Base-by-base conservation (phyloP, 2,797 vertebrate genomes). In the Anguilla marmorata region DNA sequence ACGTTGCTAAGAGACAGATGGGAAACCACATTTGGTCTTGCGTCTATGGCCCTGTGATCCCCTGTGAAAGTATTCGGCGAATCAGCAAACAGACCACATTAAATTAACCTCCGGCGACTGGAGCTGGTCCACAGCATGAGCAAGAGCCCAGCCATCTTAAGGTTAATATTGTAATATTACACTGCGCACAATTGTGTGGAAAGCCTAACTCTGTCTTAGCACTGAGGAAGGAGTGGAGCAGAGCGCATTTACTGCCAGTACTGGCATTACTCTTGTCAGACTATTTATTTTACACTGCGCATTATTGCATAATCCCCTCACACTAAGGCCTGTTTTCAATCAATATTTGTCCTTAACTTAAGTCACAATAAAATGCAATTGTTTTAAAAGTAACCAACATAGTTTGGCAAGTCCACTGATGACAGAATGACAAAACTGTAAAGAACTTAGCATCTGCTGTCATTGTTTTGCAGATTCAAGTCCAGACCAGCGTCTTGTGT, bases 1-100 rank as follows among this genome's bases (percentile, higher is more conserved):
- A 85, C 79, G 90, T 91, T 90, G 88, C 90, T 88, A 87, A 80
- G 86, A 87, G 91, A 91, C 91, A 66, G 86, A 89, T 60, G 87
- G 87, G 82, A 87, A 89, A 88, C 86, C 82, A 48, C 24, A 85
- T 12, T 88, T 58, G 74, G 74, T 88, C 80, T 27, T 88, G 85
- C 58, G 85, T 89, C 92, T 91, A 37, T 89, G 85, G 87, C 45
- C 76, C 16, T 11, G 33, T 85, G 85, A 90, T 86, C 60, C 76
- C 52, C 60, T 84, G 60, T 45, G 37, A 48, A 84, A 86, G 54
- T 63, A 84, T 76, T 80, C 50, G 24, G 33, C 74, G 37, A 54
- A 74, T 83, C 50, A 63, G 58, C 41, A 2, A 41, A 82, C 76
- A 89, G 90, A 82, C 86, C 87, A 79, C 66, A n/a, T 79, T 48